phyloP scores from a whole-genome alignment of 1,140 invertebrate species.

The Drosophila ogumai region DNA sequence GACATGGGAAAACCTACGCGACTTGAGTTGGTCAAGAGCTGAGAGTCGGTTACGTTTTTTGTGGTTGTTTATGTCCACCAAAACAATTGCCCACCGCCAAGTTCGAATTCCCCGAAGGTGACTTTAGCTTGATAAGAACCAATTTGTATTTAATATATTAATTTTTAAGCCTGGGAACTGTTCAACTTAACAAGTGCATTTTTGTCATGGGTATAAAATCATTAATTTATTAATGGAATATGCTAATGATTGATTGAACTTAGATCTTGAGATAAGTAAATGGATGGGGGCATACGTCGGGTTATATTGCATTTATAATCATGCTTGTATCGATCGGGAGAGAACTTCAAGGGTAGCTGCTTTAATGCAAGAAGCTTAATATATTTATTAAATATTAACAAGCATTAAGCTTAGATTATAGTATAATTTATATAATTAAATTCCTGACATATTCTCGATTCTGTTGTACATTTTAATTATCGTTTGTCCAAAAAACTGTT shows the following conservation, averaged over 20 bases:
- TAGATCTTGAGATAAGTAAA: conserved; percentile 18
- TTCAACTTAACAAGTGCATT: conserved; percentile 9
- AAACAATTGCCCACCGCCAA: conserved; percentile 37
- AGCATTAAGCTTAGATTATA: not conserved
- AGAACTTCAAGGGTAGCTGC: not conserved
- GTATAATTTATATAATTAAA: too few relatives aligned
- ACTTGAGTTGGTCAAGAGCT: conserved; percentile 46
- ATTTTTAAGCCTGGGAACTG: not conserved
- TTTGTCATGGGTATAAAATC: conserved; percentile 9
- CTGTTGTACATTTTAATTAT: conserved; percentile 2
- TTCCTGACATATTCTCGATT: not conserved
- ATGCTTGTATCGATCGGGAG: not conserved
- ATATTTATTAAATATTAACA: not conserved
- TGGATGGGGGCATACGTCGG: conserved; percentile 3
- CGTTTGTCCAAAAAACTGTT: conserved; percentile 8
- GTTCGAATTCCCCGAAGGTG: conserved; percentile 48
- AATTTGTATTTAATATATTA: not conserved
- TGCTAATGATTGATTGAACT: conserved; percentile 33
- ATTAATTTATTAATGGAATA: conserved; percentile 48
- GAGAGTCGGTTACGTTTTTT: conserved; percentile 64
- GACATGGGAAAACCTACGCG: conserved; percentile 50
- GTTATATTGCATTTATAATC: not conserved
- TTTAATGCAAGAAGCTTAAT: not conserved
- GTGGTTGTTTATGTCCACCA: conserved; percentile 47
- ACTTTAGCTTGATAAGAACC: conserved; percentile 9